Evolutionary conservation across 2,888 invertebrate species (phyloP).

Genomic region (Dione vanillae): DNA sequence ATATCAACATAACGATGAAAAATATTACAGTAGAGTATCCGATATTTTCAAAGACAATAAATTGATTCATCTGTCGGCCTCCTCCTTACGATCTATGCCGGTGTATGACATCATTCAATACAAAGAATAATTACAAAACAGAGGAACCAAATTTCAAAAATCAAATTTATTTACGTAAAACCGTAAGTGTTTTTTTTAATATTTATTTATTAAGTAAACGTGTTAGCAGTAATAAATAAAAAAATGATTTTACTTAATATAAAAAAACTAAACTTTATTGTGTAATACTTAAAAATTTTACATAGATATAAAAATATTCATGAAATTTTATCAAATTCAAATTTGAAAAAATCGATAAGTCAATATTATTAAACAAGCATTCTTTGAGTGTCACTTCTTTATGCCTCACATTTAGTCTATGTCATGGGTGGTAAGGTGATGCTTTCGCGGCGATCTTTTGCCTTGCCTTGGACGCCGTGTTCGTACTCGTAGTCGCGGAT

Average conservation of each 20-base stretch:
- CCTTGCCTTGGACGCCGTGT: conserved; percentile 78
- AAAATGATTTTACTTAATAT: not conserved
- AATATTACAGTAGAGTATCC: conserved; percentile 19
- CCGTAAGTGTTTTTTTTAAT: not conserved
- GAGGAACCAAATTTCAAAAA: conserved; percentile 25
- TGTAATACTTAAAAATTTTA: not conserved
- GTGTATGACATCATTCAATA: conserved; percentile 58
- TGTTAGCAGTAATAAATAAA: not conserved
- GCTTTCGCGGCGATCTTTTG: conserved; percentile 75
- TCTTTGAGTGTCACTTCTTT: conserved; percentile 48
- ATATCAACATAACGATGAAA: not conserved
- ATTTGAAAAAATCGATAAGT: conserved; percentile 11
- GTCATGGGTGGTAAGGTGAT: conserved; percentile 67
- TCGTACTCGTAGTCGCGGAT: conserved; percentile 80
- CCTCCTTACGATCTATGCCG: conserved; percentile 46
- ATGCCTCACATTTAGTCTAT: conserved; percentile 59
- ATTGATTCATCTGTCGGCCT: conserved; percentile 26
- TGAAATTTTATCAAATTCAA: not conserved
- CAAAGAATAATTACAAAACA: conserved; percentile 49
- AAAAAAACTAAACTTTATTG: not conserved
- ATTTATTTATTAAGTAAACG: not conserved
- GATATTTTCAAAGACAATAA: conserved; percentile 46
- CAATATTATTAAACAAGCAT: not conserved
- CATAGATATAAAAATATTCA: not conserved
- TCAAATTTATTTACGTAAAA: not conserved